Base-by-base conservation (phyloP, 2,797 vertebrate genomes). In the Esox masquinongy region DNA sequence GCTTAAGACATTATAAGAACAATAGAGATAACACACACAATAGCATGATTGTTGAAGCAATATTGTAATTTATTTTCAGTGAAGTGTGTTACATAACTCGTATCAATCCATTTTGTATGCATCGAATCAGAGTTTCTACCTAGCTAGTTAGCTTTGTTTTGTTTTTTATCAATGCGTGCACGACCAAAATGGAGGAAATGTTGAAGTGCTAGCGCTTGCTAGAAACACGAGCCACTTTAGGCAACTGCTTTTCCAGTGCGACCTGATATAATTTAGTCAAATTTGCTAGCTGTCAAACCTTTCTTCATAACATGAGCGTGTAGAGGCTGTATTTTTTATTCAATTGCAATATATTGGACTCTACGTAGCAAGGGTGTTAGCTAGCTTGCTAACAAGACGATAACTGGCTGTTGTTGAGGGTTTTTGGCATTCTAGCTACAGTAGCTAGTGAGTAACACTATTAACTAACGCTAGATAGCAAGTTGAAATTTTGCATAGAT, bases 151-250 rank as follows among this genome's bases (percentile, higher is more conserved):
- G 43, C 43, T 47, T 86, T 92, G 91, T 93, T 94, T 91, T 93
- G 36, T 39, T 93, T 90, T 92, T 92, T 90, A 81, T 84, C 88
- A 83, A 82, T 88, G 79, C 74, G 84, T 82, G 78, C 59, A 88
- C 89, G 90, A 77, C 85, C 91, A 94, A 93, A 93, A 94, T 94
- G 93, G 93, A 92, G 93, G 92, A 87, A 85, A 75, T 64, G 81
- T 82, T n/a, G 47, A 43, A 64, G 49, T 70, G 19, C 47, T 34
- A 56, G 16, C 34, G 19, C 72, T 34, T 17, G 50, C 11, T 61
- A 59, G 31, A 50, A 68, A 49, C 47, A 69, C 51, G 29, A 86
- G 89, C 90, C 91, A 90, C 90, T 92, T 90, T 90, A 61, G 56
- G 9, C 56, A 24, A 61, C 22, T 24, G 56, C 22, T 61, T 24